Conservation (phyloP, 2,888 invertebrate species). For the Torymus tubicola region DNA sequence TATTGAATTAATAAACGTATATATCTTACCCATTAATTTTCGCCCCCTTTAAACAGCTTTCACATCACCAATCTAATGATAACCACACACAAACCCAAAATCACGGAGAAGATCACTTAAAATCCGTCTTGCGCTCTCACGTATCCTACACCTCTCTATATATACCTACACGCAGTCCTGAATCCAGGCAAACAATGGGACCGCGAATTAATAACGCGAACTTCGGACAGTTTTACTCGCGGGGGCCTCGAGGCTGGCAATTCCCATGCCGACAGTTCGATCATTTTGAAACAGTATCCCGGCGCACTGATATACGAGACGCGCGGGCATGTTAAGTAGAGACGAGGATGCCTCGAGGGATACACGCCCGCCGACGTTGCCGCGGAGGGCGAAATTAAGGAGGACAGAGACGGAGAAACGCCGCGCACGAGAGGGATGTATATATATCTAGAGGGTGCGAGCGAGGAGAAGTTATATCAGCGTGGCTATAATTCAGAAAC, state of each 20-base stretch:
- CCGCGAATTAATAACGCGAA: constrained; percentile 10
- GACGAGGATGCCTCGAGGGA: constrained; percentile 36
- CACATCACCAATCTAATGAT: too few species aligned
- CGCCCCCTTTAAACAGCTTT: too few species aligned
- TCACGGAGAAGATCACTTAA: too few species aligned
- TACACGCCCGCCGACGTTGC: constrained; percentile 3
- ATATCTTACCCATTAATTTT: too few species aligned
- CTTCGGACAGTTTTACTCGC: constrained; percentile 32
- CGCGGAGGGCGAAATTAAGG: constrained; percentile 25
- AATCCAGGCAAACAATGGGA: too few species aligned
- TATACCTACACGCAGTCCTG: too few species aligned
- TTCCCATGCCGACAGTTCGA: constrained; percentile 47
- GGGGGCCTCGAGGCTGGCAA: constrained; percentile 16
- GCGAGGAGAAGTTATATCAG: constrained; percentile 4
- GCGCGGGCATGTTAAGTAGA: constrained; percentile 34
- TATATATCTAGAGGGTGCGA: too few species aligned
- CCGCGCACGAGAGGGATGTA: not conserved
- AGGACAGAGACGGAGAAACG: constrained; percentile 20
- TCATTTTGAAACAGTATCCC: constrained; percentile 48
- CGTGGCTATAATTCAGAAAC: constrained; percentile 28
- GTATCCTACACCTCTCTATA: too few species aligned
- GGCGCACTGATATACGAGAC: constrained; percentile 36
- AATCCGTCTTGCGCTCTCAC: too few species aligned
- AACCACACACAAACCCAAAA: too few species aligned
- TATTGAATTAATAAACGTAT: too few species aligned